Evolutionary conservation across 2,113 vertebrate genomes (phyloP).

Genomic region (Rhipidura dahli): DNA sequence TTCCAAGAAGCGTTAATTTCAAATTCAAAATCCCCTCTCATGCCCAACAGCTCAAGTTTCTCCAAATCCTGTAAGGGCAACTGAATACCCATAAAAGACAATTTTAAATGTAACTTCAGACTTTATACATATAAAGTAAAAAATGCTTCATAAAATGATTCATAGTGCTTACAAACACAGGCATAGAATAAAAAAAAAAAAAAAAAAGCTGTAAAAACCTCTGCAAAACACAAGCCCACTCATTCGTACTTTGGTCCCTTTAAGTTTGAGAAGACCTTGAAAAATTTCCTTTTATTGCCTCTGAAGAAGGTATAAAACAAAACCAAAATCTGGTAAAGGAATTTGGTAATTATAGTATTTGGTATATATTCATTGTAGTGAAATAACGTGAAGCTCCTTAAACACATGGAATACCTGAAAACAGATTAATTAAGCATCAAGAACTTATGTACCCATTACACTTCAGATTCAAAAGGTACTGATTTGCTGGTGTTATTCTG

Average conservation of each 20-base stretch:
- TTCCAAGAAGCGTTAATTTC: not conserved
- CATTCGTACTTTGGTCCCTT: not conserved
- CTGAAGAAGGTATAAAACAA: slow-evolving; percentile 1
- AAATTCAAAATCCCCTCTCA: not conserved
- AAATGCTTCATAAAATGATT: not conserved
- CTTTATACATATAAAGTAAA: not conserved
- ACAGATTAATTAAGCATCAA: not conserved
- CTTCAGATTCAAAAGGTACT: not conserved
- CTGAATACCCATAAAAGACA: not conserved
- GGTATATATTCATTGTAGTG: too few species aligned
- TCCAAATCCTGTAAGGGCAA: not conserved
- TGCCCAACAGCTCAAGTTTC: not conserved
- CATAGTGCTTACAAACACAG: not conserved
- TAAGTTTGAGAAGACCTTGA: not conserved
- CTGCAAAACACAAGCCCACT: not conserved
- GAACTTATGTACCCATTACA: not conserved
- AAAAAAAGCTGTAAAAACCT: not conserved
- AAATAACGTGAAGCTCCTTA: not conserved
- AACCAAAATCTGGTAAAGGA: not conserved
- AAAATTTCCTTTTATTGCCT: not conserved
- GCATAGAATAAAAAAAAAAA: not conserved
- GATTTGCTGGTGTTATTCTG: not conserved
- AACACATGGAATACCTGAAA: not conserved
- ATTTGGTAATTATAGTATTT: not conserved
- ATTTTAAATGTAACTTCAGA: not conserved